Evolutionary conservation across 2,113 vertebrate genomes (phyloP).

Genomic region (Ramphastos sulfuratus): DNA sequence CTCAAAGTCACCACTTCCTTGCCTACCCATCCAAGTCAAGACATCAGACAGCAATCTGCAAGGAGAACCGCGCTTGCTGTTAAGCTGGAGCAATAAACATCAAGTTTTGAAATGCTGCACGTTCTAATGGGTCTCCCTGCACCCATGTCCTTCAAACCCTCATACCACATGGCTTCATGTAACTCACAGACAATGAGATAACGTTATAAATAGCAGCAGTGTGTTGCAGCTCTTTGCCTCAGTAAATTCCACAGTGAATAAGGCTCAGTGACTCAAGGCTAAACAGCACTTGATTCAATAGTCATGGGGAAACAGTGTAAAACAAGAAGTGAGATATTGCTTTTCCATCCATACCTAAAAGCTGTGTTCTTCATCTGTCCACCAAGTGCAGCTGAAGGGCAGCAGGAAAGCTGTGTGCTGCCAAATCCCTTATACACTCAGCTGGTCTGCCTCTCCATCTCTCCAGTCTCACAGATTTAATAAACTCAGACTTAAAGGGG

Average conservation of each 20-base stretch:
- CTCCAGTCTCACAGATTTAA: not conserved
- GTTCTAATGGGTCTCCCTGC: not conserved
- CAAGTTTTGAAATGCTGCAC: not conserved
- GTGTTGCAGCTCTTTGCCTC: not conserved
- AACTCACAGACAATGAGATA: not conserved
- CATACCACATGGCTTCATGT: rapidly evolving
- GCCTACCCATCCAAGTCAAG: not conserved
- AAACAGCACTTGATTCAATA: not conserved
- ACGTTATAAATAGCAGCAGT: not conserved
- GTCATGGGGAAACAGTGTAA: not conserved
- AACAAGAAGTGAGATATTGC: not conserved
- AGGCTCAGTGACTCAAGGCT: conserved; percentile 20
- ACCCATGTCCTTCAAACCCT: not conserved
- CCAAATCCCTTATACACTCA: not conserved
- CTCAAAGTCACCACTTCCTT: not conserved
- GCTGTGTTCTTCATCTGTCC: not conserved
- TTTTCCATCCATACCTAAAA: not conserved
- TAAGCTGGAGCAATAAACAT: not conserved
- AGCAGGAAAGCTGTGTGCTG: not conserved
- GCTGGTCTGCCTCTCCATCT: not conserved
- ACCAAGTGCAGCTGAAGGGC: conserved; percentile 27
- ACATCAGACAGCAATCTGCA: not conserved
- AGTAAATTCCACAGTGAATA: not conserved
- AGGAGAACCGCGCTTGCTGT: not conserved
- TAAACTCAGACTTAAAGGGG: not conserved